Evolutionary conservation across 2,888 invertebrate species (phyloP).

Genomic region (Zygogramma bicolorata): DNA sequence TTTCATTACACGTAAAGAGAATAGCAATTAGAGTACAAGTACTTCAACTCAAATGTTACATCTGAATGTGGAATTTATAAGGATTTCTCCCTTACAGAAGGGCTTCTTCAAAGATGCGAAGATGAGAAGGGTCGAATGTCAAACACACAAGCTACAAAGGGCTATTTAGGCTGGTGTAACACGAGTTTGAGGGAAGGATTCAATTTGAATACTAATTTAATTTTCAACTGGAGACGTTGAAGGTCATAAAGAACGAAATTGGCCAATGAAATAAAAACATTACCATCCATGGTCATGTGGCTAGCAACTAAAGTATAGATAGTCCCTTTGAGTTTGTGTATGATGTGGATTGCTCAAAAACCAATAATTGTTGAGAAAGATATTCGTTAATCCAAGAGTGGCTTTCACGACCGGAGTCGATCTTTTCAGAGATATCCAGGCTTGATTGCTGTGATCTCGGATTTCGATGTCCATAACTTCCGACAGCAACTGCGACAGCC

Average conservation of each 20-base stretch:
- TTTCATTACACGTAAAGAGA: constrained; percentile 37
- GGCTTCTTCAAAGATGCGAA: constrained; percentile 21
- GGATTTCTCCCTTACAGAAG: constrained; percentile 32
- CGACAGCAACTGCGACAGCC: too few relatives aligned
- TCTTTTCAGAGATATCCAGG: too few relatives aligned
- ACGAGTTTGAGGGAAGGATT: neutral
- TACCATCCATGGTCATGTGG: too few relatives aligned
- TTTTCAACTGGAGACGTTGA: neutral
- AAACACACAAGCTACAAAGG: constrained; percentile 3
- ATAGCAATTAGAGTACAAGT: constrained; percentile 40
- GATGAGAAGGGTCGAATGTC: constrained; percentile 18
- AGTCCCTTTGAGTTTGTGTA: too few relatives aligned
- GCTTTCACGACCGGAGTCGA: too few relatives aligned
- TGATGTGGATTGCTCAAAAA: too few relatives aligned
- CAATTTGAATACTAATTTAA: neutral
- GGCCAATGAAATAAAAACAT: too few relatives aligned
- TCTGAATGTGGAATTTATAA: constrained; percentile 36
- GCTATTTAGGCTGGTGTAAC: neutral
- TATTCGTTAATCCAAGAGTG: too few relatives aligned
- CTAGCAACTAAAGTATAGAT: too few relatives aligned
- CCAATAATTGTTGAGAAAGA: too few relatives aligned
- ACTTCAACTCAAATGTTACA: constrained; percentile 36
- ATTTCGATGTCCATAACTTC: too few relatives aligned
- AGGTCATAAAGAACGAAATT: neutral
- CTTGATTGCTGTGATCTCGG: too few relatives aligned